Evolutionary conservation across 2,888 invertebrate genomes (phyloP).

Genomic region (Oligia latruncula): DNA sequence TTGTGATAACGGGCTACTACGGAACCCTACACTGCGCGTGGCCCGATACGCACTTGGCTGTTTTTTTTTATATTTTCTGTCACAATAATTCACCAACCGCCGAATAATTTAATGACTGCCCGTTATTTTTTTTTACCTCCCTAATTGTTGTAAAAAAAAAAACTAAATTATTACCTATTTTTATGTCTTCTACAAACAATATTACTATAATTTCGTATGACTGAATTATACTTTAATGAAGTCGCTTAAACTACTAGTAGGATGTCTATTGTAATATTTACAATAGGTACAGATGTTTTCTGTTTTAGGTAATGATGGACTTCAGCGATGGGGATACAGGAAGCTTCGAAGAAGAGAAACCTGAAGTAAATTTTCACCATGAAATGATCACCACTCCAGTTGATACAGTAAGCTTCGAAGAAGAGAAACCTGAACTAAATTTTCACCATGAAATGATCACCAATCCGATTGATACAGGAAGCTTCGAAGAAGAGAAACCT

Average conservation of each 20-base stretch:
- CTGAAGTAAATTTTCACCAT: background rate
- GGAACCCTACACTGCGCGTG: too few species aligned
- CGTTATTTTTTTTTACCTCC: background rate
- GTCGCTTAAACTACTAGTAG: background rate
- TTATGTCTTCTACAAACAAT: background rate
- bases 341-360: background rate
- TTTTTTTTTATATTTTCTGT: background rate
- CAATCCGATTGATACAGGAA: conserved; percentile 5
- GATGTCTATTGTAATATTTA: background rate
- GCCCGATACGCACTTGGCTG: too few species aligned
- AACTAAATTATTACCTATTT: background rate
- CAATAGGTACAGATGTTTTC: background rate
- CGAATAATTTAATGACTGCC: background rate
- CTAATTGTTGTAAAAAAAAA: background rate
- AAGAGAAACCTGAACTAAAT: background rate
- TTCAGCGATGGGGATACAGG: background rate
- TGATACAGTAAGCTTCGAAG: background rate
- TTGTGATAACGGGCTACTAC: too few species aligned
- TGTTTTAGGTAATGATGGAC: conserved; percentile 42
- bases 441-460: background rate
- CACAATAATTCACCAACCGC: background rate
- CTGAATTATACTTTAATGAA: background rate
- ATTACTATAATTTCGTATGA: background rate
- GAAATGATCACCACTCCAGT: conserved; percentile 2
- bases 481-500: background rate